Base-by-base conservation (phyloP, 1,140 invertebrate genomes). In the Orchesella cincta region DNA sequence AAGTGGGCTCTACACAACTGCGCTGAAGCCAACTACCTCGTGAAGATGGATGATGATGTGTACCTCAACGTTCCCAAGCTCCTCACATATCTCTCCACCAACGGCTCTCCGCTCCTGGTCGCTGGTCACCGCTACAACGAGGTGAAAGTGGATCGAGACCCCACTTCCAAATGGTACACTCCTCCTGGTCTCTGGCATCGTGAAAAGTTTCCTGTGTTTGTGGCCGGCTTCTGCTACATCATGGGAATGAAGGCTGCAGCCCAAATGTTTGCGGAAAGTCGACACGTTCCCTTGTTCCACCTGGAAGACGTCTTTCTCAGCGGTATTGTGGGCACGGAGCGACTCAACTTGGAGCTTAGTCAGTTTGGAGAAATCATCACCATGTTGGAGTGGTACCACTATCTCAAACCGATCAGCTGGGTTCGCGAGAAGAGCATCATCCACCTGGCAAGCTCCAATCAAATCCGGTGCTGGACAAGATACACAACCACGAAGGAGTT, bases 301-400 rank as follows among this genome's bases (percentile, higher is more conserved):
- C 83, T 94, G 26, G 94, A 96, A 84, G 94, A 96, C 83, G 91
- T 96, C 39, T 96, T 91, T 84, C 89, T 95, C 20, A 96, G 94
- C 5, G 94, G 94, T 26, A 74, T 82, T 39, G 76, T 80, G 5
- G 77, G 57, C 1, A 62, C 20, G 18, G 5, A n/a, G 16, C 5
- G 3, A 29, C 39, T 79, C 2, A 39, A 72, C 2, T n/a, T 75
- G 3, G 76, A 78, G 26, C 1, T 39, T 1, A 76, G 52, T 1
- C 28, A 77, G 18, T 31, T 54, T 14, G 70, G 70, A 12, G 28
- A 16, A 23, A 74, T 74, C 23, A n/a, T 31, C 31, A 16, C 31
- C 12, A 67, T 67, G 31, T 8, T 67, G 62, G 8, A 8, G 5
- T 67, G 31, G 28, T 67, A 31, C 31, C 62, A 67, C 3, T n/a